phyloP scores from a whole-genome alignment of 2,888 invertebrate species.

The Hydrotaea diabolus region DNA sequence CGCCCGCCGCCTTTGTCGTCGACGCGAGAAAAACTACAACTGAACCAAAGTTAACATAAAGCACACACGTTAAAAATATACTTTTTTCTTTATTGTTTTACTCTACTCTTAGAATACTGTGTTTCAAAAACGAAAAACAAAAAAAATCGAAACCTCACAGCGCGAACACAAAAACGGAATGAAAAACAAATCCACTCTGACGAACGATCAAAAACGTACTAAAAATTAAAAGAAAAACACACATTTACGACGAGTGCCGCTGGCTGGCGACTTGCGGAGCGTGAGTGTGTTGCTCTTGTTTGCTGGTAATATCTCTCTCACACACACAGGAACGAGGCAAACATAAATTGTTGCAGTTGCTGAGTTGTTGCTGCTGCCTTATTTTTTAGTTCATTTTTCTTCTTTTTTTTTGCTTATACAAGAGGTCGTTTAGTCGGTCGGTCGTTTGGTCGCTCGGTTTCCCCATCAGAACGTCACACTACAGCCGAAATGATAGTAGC shows the following conservation, averaged over 20 bases:
- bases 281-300: constrained; percentile 20
- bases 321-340: background rate
- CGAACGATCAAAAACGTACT: constrained; percentile 75
- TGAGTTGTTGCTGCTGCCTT: constrained; percentile 13
- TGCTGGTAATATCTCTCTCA: background rate
- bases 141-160: too few relatives aligned
- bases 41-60: constrained; percentile 42
- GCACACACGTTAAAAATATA: constrained; percentile 36
- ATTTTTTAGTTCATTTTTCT: too few relatives aligned
- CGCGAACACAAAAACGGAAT: constrained; percentile 25
- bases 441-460: background rate
- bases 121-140: too few relatives aligned
- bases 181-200: constrained; percentile 69
- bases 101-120: background rate
- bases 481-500: background rate
- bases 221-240: constrained; percentile 52
- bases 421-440: too few relatives aligned
- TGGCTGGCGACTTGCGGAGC: background rate
- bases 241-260: constrained; percentile 40
- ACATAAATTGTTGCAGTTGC: constrained; percentile 38
- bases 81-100: background rate
- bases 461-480: background rate
- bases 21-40: constrained; percentile 20
- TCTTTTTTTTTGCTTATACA: constrained; percentile 27
- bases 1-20: background rate